These are phyloP conservation scores for Arnoldichthys spilopterus DNA, from an alignment of 2,797 vertebrate species.

Conservation along the genomic window DNA sequence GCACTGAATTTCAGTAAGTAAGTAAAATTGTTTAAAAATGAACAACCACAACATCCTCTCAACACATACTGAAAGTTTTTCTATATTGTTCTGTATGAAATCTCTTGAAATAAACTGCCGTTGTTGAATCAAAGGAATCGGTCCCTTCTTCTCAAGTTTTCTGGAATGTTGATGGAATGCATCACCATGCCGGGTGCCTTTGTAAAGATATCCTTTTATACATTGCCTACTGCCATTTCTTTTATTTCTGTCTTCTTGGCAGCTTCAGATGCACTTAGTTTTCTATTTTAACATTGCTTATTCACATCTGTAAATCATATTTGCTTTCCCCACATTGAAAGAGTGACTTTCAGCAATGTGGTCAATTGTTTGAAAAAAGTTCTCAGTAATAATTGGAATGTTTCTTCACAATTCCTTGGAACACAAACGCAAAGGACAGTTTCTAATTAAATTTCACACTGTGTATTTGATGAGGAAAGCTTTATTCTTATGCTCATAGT, in stretches of 20 bases:
- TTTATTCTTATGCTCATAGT: constrained; percentile 23
- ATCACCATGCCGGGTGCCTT: constrained; percentile 31
- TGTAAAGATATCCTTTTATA: constrained; percentile 49
- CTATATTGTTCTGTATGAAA: constrained; percentile 25
- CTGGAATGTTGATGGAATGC: constrained; percentile 44
- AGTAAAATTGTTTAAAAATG: constrained; percentile 14
- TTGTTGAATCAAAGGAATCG: constrained; percentile 36
- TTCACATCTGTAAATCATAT: constrained; percentile 52
- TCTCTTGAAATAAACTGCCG: constrained; percentile 14
- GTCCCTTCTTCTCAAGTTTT: constrained; percentile 14
- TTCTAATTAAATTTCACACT: constrained; percentile 31
- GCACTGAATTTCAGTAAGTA: background rate
- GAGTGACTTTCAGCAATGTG: background rate
- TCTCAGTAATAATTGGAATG: constrained; percentile 23
- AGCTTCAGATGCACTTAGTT: constrained; percentile 48
- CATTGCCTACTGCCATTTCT: constrained; percentile 34
- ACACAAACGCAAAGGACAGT: constrained; percentile 18
- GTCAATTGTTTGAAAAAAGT: constrained; percentile 24
- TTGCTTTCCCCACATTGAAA: constrained; percentile 45
- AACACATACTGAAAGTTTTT: background rate
- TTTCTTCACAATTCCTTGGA: constrained; percentile 13
- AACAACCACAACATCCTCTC: background rate
- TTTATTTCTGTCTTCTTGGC: constrained; percentile 27
- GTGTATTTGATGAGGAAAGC: constrained; percentile 13
- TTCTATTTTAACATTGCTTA: constrained; percentile 49